Base-by-base conservation (phyloP, 1,140 invertebrate genomes). In the Drosophila sturtevanti region DNA sequence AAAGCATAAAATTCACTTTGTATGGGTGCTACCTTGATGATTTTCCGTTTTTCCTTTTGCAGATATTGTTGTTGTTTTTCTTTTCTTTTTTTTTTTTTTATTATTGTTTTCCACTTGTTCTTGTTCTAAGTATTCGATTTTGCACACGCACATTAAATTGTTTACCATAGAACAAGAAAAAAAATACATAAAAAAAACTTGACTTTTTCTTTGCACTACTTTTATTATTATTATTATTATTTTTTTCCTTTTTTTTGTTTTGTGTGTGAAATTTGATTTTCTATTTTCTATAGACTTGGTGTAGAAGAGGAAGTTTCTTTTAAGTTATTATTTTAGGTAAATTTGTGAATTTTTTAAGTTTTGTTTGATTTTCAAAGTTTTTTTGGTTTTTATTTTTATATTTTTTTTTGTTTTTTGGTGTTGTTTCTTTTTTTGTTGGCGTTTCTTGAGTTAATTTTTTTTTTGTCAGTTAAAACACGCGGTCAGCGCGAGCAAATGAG, bases 401-500 rank as follows among this genome's bases (percentile, higher is more conserved):
- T n/a, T 18, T 10, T 38, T 54, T 11, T 10, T 11, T 54, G 11
- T 24, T 34, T 51, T 44, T 64, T 66, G 64, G 41, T 22, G 35
- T 37, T 27, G 48, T 48, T 54, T 48, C 22, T 71, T 64, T 79
- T 37, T 61, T 22, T 69, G 59, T 35, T 52, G 27, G 27, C 27
- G 55, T 73, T 60, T 63, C 55, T 37, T 67, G 37, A 65, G 55
- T 60, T 55, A 60, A 1, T 31, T 60, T 73, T 60, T 63, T 71
- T 62, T 34, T 72, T 61, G 38, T 68, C 38, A 65, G 55, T 61
- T 55, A 60, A 65, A 73, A 72, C 62, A 81, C 69, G 67, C 73
- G 65, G 79, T 77, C 68, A 78, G 60, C 58, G 63, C 68, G 62
- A 65, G 68, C 77, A 80, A 85, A 69, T 68, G 66, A 80, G 63